Base-by-base conservation (phyloP, 2,888 invertebrate species). In the Sarcophaga caerulescens region DNA sequence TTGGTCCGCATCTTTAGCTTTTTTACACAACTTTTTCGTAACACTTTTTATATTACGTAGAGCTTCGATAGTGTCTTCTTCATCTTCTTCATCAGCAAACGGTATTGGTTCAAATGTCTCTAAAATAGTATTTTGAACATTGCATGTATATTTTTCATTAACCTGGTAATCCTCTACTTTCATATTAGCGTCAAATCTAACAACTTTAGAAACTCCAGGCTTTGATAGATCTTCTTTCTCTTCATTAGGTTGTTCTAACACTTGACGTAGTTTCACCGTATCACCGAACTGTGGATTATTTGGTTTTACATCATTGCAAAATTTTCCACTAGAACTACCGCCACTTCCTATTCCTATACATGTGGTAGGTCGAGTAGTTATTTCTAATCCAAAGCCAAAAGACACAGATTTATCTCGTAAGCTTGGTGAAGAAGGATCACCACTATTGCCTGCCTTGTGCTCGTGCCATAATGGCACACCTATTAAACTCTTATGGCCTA, bases 401-500 rank as follows among this genome's bases (percentile, higher is more conserved):
- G 97, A 96, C 25, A 95, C 95, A 57, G 97, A 96, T 94, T 97
- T 97, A 90, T 97, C 97, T 2, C 96, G 93, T 21, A 96, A 94
- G 89, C 96, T 95, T 35, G 96, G 95, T 85, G 94, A 94, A 1
- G 92, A 90, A 0, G 93, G 92, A 88, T 93, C 92, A 47, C 91
- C 90, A 77, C 76, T 82, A 14, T 81, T 66, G 12, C 94, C 94
- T 74, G 94, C 94, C 90, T 96, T 96, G 87, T 96, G 94, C 90
- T 96, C 96, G 89, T 95, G 95, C 96, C 97, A 97, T 89, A 96
- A 95, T 94, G 96, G 94, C 76, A 93, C 93, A 82, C 91, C 91
- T 35, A 90, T 89, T 63, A 90, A 82, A 88, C 91, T 90, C 57
- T 92, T 92, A 87, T 91, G 90, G 68, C 91, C 90, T 76, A 91